Base-by-base conservation (phyloP, 2,888 invertebrate genomes). In the Diarsia mendica region DNA sequence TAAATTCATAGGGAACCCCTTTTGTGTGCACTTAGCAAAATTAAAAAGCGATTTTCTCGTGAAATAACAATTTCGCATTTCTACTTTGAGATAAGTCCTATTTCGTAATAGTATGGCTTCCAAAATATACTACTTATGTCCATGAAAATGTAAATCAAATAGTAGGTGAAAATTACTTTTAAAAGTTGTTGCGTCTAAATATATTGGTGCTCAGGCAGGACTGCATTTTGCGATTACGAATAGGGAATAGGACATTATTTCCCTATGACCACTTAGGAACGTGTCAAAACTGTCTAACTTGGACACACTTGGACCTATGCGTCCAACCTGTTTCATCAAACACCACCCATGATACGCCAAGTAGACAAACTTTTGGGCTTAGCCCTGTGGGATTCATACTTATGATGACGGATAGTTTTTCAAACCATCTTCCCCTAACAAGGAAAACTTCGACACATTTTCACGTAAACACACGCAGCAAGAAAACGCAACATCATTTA, bases 401-500 rank as follows among this genome's bases (percentile, higher is more conserved):
- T 67, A 51, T 65, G 46, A 51, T 65, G 46, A 61, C n/a, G 60
- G 55, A 85, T 70, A 70, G 64, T 77, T 82, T 55, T 58, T 53
- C 51, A 64, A 71, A 61, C 33, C 49, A 65, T 58, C 60, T 58
- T 53, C 64, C 67, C 60, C 20, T 20, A 23, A 46, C 28, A 68
- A 64, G 64, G 39, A 51, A 67, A 72, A n/a, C 23, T 65, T 44
- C 28, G 44, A 51, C 61, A 73, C 51, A 68, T 64, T 77, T 81
- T 64, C 72, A 55, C 72, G 67, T 60, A 44, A 23, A 18, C 5
- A 48, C 44, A 63, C 4, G 20, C 6, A 60, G 53, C 39, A 72
- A 85, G 75, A 87, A 86, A 83, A 74, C 69, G 85, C 74, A 74
- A 58, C 75, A 79, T 78, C 86, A 77, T 75, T 84, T 78, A 75